Conservation (phyloP, 2,888 invertebrate genomes). For the Dichetophora obliterata region DNA sequence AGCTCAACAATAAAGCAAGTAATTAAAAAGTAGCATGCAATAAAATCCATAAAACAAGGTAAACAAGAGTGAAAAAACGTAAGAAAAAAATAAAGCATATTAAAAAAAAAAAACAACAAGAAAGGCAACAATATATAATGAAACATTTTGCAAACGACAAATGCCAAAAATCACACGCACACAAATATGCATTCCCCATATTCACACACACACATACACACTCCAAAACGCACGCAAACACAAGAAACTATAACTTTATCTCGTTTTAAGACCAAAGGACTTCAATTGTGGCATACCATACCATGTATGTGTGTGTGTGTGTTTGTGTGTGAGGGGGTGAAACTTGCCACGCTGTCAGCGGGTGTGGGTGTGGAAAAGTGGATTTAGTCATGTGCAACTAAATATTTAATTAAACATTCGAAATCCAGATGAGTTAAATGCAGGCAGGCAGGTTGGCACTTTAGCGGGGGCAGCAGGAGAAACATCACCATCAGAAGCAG, state of each 20-base stretch:
- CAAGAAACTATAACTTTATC: too few relatives aligned
- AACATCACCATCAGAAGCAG: constrained; percentile 4
- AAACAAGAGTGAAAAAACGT: not conserved
- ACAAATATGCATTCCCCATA: too few relatives aligned
- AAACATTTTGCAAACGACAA: not conserved
- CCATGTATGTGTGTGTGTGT: too few relatives aligned
- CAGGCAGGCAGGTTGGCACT: not conserved
- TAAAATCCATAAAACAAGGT: not conserved
- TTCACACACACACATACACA: too few relatives aligned
- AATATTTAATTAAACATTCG: constrained; percentile 33
- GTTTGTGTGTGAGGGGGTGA: not conserved
- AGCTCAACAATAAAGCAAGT: not conserved
- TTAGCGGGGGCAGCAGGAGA: not conserved
- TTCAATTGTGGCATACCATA: not conserved
- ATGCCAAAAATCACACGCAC: not conserved
- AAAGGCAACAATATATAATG: not conserved
- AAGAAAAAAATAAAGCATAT: not conserved
- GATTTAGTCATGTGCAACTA: constrained; percentile 24
- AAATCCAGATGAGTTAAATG: constrained; percentile 1
- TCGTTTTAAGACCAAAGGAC: too few relatives aligned
- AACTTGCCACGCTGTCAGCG: not conserved
- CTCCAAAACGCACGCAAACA: too few relatives aligned
- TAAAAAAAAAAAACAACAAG: not conserved
- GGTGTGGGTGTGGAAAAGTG: constrained; percentile 13
- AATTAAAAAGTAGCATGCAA: constrained; percentile 2